Conservation (phyloP, 92 coral and sea anemone genomes). For the Umimayanthus chanpuru region DNA sequence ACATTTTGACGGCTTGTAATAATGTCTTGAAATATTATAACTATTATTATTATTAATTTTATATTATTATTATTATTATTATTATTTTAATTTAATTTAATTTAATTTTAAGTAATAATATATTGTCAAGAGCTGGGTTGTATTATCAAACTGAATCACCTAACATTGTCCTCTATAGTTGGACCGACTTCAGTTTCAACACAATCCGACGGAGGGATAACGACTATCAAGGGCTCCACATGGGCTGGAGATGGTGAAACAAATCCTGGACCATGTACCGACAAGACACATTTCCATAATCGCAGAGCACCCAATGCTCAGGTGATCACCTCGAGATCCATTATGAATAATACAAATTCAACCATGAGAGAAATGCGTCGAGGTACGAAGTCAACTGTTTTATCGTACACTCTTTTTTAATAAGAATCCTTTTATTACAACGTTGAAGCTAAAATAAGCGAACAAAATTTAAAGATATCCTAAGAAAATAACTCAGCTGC, state of each 20-base stretch:
- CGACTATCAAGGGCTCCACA: neutral
- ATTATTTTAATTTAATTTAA: no score
- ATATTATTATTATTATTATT: no score
- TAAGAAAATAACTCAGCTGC: no score
- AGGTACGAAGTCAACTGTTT: neutral
- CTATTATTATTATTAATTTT: no score
- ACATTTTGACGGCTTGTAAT: no score
- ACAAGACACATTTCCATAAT: conserved; percentile 18
- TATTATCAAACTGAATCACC: neutral
- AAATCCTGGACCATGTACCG: neutral
- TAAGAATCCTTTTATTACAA: no score
- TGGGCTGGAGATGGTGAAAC: neutral
- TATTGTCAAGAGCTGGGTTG: neutral
- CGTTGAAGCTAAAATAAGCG: neutral
- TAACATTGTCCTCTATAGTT: neutral
- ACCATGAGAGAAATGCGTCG: conserved; percentile 35
- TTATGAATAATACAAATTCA: conserved; percentile 28
- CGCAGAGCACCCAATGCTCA: conserved; percentile 19
- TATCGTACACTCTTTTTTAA: neutral
- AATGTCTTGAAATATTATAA: no score
- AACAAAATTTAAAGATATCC: neutral
- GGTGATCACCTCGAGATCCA: conserved; percentile 22
- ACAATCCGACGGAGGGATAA: neutral
- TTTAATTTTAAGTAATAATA: no score
- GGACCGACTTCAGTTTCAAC: conserved; percentile 18